Evolutionary conservation across 2,113 vertebrate species (phyloP).

Genomic region (Suricata suricatta): DNA sequence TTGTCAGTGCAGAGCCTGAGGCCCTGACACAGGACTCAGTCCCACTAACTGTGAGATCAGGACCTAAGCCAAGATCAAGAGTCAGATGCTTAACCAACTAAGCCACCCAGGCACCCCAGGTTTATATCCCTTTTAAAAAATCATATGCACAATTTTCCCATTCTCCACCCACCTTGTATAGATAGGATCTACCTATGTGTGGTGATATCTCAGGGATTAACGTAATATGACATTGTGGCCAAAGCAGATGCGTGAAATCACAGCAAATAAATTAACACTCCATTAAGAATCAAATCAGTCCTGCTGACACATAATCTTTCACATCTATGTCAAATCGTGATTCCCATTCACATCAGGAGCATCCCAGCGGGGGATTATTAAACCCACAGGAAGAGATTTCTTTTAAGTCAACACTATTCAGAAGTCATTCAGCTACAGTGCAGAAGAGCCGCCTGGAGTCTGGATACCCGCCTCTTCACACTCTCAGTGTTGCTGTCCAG

Average conservation of each 20-base stretch:
- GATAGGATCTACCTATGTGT: slow-evolving; percentile 28
- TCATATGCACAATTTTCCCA: background rate
- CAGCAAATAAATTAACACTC: slow-evolving; percentile 67
- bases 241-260: slow-evolving; percentile 68
- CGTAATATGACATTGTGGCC: slow-evolving; percentile 57
- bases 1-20: too few species aligned
- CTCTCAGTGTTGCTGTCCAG: slow-evolving; percentile 35
- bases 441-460: background rate
- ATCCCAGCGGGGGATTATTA: slow-evolving; percentile 66
- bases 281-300: slow-evolving; percentile 65
- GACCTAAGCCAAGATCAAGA: too few species aligned
- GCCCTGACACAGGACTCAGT: too few species aligned
- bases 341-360: slow-evolving; percentile 65
- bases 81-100: too few species aligned
- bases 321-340: slow-evolving; percentile 65
- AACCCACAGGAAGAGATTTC: slow-evolving; percentile 61
- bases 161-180: background rate
- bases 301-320: slow-evolving; percentile 54
- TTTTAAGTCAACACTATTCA: slow-evolving; percentile 61
- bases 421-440: slow-evolving; percentile 30
- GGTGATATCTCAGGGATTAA: slow-evolving; percentile 61
- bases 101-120: too few species aligned
- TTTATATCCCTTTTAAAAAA: slow-evolving; percentile 24
- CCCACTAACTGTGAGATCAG: too few species aligned
- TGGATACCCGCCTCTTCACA: background rate